Base-by-base conservation (phyloP, 2,797 vertebrate species). In the Acomys russatus region DNA sequence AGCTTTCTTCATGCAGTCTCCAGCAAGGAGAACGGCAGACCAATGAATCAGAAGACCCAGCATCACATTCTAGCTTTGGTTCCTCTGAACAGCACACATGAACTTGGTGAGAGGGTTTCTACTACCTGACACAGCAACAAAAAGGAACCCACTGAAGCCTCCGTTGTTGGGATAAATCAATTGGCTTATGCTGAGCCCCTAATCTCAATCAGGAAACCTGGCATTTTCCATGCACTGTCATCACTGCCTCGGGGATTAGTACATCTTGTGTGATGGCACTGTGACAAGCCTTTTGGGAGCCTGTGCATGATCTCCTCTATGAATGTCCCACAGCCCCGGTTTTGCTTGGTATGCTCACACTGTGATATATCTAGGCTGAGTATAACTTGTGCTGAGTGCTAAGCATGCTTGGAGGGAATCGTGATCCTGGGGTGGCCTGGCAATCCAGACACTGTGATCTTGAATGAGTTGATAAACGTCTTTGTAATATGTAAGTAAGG, bases 361-460 rank as follows among this genome's bases (percentile, higher is more conserved):
- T 92, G 10, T 77, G 23, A 84, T 54, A 76, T 85, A 25, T 28
- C 23, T 6, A 84, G 4, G 9, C 1, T 7, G 1, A 38, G 25
- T 30, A 9, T 12, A 85, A 9, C 6, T 1, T 66, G 4, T 54
- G 38, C 28, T 51, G 23, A 91, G 54, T 56, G 28, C 22, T 64
- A 3, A 44, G 44, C 64, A 22, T 56, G 25, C n/a, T 79, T 18
- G 0, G 11, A 56, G 6, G 10, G 28, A 64, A 74, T n/a, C 51
- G 54, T 7, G 10, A 79, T 49, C 20, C 1, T 11, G 61, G 1
- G 0, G 6, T 54, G 11, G 0, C n/a, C 38, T 54, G 25, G 20
- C 33, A 28, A 68, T 6, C 25, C 14, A 9, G 12, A 28, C 35
- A 35, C 6, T 11, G 35, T 77, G 54, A 85, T 35, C 63, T 91